Base-by-base conservation (phyloP, 2,888 invertebrate genomes). In the Tricholauxania praeusta region DNA sequence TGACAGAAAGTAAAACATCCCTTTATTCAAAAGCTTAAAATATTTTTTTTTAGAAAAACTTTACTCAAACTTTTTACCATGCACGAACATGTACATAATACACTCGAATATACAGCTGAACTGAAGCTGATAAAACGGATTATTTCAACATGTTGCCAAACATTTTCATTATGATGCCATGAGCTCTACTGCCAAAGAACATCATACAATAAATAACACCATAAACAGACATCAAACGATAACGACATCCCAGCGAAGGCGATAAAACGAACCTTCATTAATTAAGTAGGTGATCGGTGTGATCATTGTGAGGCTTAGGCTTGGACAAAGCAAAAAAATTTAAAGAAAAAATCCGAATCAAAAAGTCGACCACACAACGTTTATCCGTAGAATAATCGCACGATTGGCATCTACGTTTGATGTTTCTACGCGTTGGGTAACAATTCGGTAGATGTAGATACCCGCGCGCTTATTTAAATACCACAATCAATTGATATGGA, bases 341-440 rank as follows among this genome's bases (percentile, higher is more conserved):
- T n/a, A 19, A 62, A 39, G 39, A 62, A 39, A 62, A 12, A 63
- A 47, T 19, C 14, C 17, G 19, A 17, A 60, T 52, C n/a, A 32
- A 47, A 39, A 28, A 49, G 22, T 52, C 52, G 69, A 69, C 69
- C 69, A 60, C 69, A 69, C 69, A 69, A 47, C 69, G 69, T 62
- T 39, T n/a, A 60, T 28, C 60, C 60, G 19, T 22, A 48, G 60
- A 69, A 60, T 60, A 60, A 51, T 49, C 65, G 2, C 57, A 62
- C 74, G 75, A 75, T 75, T 74, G 74, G 72, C 75, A 75, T 75
- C 75, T 71, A 71, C 72, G 74, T 74, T 74, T 72, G 75, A 75
- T 67, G 74, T 68, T 72, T 71, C 72, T 75, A 72, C 71, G 75
- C 39, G 39, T 39, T 39, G 39, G 39, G 39, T 39, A 75, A 75